Conservation (phyloP, 2,888 invertebrate genomes). For the Drosophila peninsularis region DNA sequence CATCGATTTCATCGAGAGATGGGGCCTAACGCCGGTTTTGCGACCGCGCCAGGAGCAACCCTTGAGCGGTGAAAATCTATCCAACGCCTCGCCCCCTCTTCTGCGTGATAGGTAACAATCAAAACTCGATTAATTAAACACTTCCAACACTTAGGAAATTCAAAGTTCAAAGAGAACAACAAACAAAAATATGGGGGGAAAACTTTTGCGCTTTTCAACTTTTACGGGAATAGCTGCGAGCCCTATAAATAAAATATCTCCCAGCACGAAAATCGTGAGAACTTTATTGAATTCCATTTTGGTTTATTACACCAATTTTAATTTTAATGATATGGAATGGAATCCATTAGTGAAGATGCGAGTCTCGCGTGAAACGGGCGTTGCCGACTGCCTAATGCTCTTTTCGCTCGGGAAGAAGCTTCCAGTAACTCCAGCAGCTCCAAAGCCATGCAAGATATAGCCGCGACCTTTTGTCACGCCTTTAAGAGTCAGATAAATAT, state of each 20-base stretch:
- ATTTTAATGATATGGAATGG: no score
- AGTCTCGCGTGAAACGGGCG: neutral
- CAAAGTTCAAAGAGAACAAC: neutral
- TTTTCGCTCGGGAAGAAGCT: no score
- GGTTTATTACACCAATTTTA: neutral
- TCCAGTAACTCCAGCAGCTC: no score
- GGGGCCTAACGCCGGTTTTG: constrained; percentile 99
- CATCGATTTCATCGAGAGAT: constrained; percentile 98
- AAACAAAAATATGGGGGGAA: neutral
- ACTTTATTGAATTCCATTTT: neutral
- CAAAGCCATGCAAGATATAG: no score
- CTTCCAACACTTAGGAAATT: neutral
- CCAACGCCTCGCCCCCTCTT: constrained; percentile 85
- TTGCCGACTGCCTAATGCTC: no score
- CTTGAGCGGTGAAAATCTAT: constrained; percentile 87
- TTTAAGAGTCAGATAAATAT: no score
- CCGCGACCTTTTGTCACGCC: no score
- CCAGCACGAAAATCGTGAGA: neutral
- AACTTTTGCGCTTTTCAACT: neutral
- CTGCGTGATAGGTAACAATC: constrained; percentile 84
- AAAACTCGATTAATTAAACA: constrained; percentile 5
- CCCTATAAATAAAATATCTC: neutral
- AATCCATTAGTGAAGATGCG: no score
- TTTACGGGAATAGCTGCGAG: neutral
- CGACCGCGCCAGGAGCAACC: constrained; percentile 98